These are phyloP conservation scores for Trachelus troglodyta DNA, from an alignment of 2,888 invertebrate genomes.

Conservation along the genomic window DNA sequence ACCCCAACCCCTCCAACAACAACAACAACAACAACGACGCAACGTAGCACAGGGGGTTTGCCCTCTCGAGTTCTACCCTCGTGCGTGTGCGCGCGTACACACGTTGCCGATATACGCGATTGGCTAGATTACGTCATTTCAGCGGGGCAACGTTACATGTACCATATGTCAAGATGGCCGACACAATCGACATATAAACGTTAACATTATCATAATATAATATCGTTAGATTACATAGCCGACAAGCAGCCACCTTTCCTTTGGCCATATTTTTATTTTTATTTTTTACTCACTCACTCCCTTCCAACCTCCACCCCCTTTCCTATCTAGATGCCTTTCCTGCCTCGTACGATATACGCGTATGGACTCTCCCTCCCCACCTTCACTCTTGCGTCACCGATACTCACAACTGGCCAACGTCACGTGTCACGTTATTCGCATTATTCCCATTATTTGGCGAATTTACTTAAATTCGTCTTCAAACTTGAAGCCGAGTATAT, in stretches of 20 bases:
- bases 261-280: neutral
- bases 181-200: constrained; percentile 32
- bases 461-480: neutral
- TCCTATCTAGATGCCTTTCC: neutral
- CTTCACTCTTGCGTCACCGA: neutral
- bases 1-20: neutral
- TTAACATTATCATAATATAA: constrained; percentile 25
- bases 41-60: neutral
- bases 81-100: constrained; percentile 5
- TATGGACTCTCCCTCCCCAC: neutral
- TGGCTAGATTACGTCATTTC: constrained; percentile 39
- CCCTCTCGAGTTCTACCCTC: neutral
- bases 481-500: neutral
- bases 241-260: constrained; percentile 7
- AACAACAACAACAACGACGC: neutral
- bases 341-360: neutral
- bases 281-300: neutral
- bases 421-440: neutral
- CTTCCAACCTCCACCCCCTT: neutral
- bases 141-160: constrained; percentile 34
- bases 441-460: neutral
- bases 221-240: constrained; percentile 22
- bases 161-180: constrained; percentile 45
- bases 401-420: neutral
- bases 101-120: constrained; percentile 27